Percentiles rank a stretch among this genome's conserved stretches.
Conservation (phyloP, 2,888 invertebrate genomes). For the Adelphocoris suturalis region DNA sequence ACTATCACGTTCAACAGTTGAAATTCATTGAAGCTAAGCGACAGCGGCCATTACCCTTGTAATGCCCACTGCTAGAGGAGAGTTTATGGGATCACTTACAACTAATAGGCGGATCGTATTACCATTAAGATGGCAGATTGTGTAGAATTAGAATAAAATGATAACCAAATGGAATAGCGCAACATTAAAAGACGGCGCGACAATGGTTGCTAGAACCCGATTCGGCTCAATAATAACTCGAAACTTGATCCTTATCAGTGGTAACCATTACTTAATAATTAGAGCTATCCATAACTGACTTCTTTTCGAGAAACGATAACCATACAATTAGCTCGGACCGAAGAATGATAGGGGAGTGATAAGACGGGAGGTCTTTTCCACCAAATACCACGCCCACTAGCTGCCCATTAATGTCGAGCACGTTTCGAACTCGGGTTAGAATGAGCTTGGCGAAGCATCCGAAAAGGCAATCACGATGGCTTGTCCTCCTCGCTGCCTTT, state of each 20-base stretch:
- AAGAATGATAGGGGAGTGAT: conserved; percentile 64
- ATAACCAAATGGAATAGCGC: not conserved
- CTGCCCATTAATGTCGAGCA: conserved; percentile 69
- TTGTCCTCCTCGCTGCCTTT: conserved; percentile 56
- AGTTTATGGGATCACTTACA: conserved; percentile 15
- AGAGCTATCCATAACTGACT: conserved; percentile 61
- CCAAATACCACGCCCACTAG: conserved; percentile 15
- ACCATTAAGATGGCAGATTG: conserved; percentile 31
- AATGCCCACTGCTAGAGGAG: not conserved
- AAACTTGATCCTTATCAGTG: not conserved
- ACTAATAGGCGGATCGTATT: conserved; percentile 39
- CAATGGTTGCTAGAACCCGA: not conserved
- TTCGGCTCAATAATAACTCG: not conserved
- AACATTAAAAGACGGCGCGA: conserved; percentile 2
- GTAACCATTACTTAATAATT: conserved; percentile 64
- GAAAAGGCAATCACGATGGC: conserved; percentile 65
- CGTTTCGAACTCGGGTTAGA: conserved; percentile 59
- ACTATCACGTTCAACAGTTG: no score
- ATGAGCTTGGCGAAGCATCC: conserved; percentile 60
- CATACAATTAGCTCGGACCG: conserved; percentile 42
- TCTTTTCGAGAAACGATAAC: conserved; percentile 54
- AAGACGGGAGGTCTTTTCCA: conserved; percentile 37
- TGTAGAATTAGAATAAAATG: not conserved
- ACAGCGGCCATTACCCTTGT: not conserved
- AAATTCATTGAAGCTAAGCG: not conserved